A percentile compares a stretch with the other conserved stretches of the same genome.
Conservation (phyloP, 2,113 vertebrate genomes). For the Pimephales promelas region DNA sequence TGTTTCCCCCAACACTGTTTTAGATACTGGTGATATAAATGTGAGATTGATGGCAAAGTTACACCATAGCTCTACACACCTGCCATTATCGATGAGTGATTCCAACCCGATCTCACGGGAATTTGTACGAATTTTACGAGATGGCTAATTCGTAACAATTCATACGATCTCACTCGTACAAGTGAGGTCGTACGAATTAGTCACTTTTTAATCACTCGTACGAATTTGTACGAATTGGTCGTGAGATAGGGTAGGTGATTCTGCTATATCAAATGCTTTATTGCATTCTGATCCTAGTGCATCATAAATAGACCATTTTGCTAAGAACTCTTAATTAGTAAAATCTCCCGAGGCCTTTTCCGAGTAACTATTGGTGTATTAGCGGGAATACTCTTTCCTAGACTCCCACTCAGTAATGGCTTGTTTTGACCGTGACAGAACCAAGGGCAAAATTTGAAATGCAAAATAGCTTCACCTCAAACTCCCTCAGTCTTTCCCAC, state of each 20-base stretch:
- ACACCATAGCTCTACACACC: background rate
- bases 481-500: slow-evolving; percentile 25
- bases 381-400: slow-evolving; percentile 16
- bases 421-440: slow-evolving; percentile 45
- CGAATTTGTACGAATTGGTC: too few species aligned
- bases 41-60: too few species aligned
- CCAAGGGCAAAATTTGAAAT: slow-evolving; percentile 53
- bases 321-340: slow-evolving; percentile 19
- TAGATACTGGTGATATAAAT: too few species aligned
- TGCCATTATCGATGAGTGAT: background rate
- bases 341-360: slow-evolving; percentile 6
- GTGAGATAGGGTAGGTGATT: too few species aligned
- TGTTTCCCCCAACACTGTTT: too few species aligned
- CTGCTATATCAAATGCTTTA: background rate
- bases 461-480: slow-evolving; percentile 38
- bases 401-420: slow-evolving; percentile 5
- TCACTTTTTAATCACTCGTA: too few species aligned
- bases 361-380: background rate
- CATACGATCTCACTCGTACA: too few species aligned
- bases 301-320: background rate
- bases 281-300: slow-evolving; percentile 5
- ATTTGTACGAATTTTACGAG: too few species aligned
- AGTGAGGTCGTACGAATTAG: too few species aligned
- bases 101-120: too few species aligned
- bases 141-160: too few species aligned